Evolutionary conservation across 2,113 vertebrate species (phyloP).

Genomic region (Channa argus): DNA sequence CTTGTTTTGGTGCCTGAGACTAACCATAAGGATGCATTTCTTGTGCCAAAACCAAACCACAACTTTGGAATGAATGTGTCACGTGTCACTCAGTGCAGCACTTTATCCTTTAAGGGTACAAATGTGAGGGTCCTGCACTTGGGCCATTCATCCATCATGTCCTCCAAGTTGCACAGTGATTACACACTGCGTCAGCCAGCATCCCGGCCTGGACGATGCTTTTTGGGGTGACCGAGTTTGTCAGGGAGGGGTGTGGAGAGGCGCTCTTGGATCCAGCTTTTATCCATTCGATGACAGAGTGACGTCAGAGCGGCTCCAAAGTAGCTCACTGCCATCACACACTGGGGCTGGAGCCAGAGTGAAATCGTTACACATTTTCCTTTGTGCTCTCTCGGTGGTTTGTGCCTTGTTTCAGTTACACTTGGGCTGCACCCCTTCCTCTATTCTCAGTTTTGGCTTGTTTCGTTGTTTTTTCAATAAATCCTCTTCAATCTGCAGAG

Average conservation of each 20-base stretch:
- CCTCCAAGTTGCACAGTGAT: not conserved
- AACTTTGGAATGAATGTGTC: too few species aligned
- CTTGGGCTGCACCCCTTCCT: not conserved
- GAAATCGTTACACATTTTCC: not conserved
- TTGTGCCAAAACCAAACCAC: too few species aligned
- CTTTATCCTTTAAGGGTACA: too few species aligned
- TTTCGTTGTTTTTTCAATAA: conserved; percentile 8
- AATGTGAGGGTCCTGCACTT: too few species aligned
- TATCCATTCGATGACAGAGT: conserved; percentile 45
- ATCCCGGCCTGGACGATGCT: conserved; percentile 28
- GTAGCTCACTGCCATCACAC: conserved; percentile 22
- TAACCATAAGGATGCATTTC: too few species aligned
- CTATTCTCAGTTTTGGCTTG: not conserved
- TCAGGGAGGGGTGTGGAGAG: not conserved
- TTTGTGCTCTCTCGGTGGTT: not conserved
- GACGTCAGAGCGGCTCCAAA: conserved; percentile 23
- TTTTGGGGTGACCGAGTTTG: conserved; percentile 33
- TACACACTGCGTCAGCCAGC: conserved; percentile 39
- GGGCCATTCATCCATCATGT: not conserved
- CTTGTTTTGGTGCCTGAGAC: too few species aligned
- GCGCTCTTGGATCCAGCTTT: conserved; percentile 43
- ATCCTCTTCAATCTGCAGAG: conserved; percentile 29
- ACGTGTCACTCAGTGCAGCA: too few species aligned
- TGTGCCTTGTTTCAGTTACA: conserved; percentile 19
- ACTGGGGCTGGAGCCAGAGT: conserved; percentile 7